Evolutionary conservation across 2,888 invertebrate genomes (phyloP).

Genomic region (Brenthis ino): DNA sequence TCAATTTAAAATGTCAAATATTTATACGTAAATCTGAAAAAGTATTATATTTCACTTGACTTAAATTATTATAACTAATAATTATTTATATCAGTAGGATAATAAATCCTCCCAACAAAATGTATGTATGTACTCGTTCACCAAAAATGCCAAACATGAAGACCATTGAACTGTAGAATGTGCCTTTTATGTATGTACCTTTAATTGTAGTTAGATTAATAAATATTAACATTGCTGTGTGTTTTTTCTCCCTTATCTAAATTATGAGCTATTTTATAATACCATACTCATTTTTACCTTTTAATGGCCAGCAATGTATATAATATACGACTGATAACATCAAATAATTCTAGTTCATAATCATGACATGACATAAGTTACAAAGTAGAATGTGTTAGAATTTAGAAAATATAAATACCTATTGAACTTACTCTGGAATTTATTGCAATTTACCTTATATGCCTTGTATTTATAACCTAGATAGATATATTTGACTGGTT

Average conservation of each 20-base stretch:
- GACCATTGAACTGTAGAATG: constrained; percentile 87
- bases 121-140: too few species aligned
- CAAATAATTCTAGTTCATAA: constrained; percentile 9
- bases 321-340: constrained; percentile 6
- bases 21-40: too few species aligned
- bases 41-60: too few species aligned
- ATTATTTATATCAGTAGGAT: too few species aligned
- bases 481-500: neutral
- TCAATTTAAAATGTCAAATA: too few species aligned
- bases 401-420: too few species aligned
- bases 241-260: neutral
- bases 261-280: neutral
- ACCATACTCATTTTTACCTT: too few species aligned
- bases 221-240: constrained; percentile 14
- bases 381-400: neutral
- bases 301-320: too few species aligned
- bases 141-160: constrained; percentile 82
- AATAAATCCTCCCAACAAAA: too few species aligned
- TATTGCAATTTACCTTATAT: too few species aligned
- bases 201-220: constrained; percentile 20
- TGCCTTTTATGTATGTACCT: constrained; percentile 30
- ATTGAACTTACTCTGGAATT: too few species aligned
- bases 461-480: neutral
- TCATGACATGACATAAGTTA: neutral
- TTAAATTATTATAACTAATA: too few species aligned